Percentiles rank a stretch among this genome's conserved stretches.
phyloP scores from a whole-genome alignment of 1,140 invertebrate genomes.

The Drosophila sechellia region DNA sequence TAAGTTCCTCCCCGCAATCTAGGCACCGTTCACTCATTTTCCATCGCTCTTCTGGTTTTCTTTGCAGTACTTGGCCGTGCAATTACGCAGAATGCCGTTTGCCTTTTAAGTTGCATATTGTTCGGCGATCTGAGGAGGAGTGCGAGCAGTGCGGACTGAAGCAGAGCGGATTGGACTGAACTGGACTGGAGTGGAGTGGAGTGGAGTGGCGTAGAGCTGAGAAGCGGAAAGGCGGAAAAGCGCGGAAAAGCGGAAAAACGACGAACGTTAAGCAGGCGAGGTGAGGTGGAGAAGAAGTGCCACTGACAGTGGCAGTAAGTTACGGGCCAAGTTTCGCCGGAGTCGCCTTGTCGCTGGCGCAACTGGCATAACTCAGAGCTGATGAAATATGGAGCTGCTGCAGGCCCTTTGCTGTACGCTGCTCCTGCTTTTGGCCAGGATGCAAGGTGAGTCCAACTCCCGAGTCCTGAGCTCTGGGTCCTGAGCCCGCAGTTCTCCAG shows the following conservation, averaged over 20 bases:
- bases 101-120: conserved; percentile 52
- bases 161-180: too few relatives aligned
- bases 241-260: conserved; percentile 5
- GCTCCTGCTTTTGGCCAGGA: conserved; percentile 70
- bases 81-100: conserved; percentile 64
- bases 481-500: background rate
- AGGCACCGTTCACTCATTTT: conserved; percentile 31
- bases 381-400: conserved; percentile 74
- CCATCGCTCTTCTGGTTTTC: conserved; percentile 10
- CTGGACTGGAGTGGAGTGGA: too few relatives aligned
- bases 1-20: conserved; percentile 20
- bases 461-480: background rate
- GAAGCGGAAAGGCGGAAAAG: too few relatives aligned
- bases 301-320: conserved; percentile 56
- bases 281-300: conserved; percentile 9
- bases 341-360: conserved; percentile 26
- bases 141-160: background rate
- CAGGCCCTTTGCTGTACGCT: conserved; percentile 74
- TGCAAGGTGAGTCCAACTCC: conserved; percentile 69
- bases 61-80: conserved; percentile 55
- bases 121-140: conserved; percentile 17
- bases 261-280: conserved; percentile 40
- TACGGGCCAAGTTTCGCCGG: conserved; percentile 48
- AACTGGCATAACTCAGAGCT: conserved; percentile 53
- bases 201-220: too few relatives aligned